Conservation (phyloP, 2,113 vertebrate genomes). For the Corythaeola cristata region DNA sequence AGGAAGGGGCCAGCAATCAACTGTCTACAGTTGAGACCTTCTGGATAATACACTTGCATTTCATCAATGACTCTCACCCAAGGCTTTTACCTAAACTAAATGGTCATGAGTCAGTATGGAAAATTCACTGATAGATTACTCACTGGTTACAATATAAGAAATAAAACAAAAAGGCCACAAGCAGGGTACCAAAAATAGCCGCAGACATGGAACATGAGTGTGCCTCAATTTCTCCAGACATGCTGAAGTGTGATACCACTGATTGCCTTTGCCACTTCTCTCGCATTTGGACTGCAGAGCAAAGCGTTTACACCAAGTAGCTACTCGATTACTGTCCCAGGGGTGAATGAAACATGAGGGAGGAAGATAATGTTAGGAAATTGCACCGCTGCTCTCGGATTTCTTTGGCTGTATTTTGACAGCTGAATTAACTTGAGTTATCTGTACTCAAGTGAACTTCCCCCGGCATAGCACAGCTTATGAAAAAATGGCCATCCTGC, state of each 20-base stretch:
- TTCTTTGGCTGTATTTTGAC: slow-evolving; percentile 60
- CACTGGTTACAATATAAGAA: neutral
- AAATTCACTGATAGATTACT: neutral
- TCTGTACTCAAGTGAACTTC: slow-evolving; percentile 18
- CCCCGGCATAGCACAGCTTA: neutral
- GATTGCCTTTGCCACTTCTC: neutral
- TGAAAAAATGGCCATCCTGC: neutral
- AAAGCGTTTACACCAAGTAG: neutral
- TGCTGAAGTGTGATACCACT: neutral
- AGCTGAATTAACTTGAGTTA: slow-evolving; percentile 58
- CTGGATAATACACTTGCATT: neutral
- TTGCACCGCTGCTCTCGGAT: slow-evolving; percentile 12
- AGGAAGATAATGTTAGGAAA: slow-evolving; percentile 52
- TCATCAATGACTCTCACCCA: neutral
- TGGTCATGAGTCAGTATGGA: neutral
- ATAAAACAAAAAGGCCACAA: neutral
- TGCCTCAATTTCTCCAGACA: neutral
- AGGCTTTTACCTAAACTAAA: neutral
- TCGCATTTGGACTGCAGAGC: neutral
- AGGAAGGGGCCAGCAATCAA: neutral
- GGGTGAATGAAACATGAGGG: slow-evolving; percentile 35
- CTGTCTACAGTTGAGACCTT: neutral
- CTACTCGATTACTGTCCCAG: neutral
- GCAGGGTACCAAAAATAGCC: neutral
- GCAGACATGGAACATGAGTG: neutral